Base-by-base conservation (phyloP, 2,797 vertebrate species). In the Labeo calbasu region DNA sequence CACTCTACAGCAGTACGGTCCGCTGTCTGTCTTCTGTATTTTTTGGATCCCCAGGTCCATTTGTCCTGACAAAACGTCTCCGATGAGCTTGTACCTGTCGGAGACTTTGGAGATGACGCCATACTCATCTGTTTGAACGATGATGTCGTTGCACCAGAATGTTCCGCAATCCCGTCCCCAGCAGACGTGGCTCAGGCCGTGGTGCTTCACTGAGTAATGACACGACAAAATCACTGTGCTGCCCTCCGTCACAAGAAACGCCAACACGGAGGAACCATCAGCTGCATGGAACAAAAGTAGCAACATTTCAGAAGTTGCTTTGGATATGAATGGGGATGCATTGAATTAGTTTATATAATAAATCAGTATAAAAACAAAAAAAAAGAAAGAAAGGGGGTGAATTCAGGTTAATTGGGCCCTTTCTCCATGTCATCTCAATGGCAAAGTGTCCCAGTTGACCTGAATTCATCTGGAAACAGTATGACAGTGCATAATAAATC, bases 91-190 rank as follows among this genome's bases (percentile, higher is more conserved):
- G 91, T 94, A 96, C 51, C 94, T 90, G 75, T 94, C 94, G 0
- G 89, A 88, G 70, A 93, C 90, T 91, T 94, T 93, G 14, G 94
- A 93, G 85, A 95, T 69, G 61, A 94, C 84, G 0, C 94, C 94
- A 2, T 89, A 89, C 84, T 94, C 90, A 46, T 96, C 94, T 2
- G 92, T 94, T 91, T 96, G 94, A 15, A 94, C 90, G 51, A 96
- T 86, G 91, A 95, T 92, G 90, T 94, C 92, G 80, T 87, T 93
- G 90, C 95, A 96, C 95, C 95, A 96, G 89, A 96, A 94, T 1
- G 94, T 95, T 40, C 95, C 95, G 0, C 95, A 96, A 80, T 92
- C 79, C 0, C 94, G 91, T 2, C 95, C 95, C 95, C 95, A 96
- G 81, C 95, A 96, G 40, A 94, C 93, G 32, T 94, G 92, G 40